Evolutionary conservation across 2,797 vertebrate species (phyloP), one percentile per base, ranked within the genome.

Genomic region (Rostrhamus sociabilis): DNA sequence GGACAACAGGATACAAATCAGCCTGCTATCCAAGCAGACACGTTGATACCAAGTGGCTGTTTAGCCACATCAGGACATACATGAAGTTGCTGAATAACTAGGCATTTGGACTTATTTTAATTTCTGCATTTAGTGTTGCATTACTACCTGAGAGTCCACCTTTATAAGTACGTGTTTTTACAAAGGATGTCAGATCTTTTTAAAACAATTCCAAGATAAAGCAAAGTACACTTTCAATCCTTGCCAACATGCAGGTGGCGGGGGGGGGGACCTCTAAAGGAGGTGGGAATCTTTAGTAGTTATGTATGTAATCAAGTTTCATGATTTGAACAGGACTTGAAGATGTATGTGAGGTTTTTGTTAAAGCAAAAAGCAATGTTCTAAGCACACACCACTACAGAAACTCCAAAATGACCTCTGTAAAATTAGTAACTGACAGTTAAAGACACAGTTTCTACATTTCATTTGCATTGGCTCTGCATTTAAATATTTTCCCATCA

Each of bases 261-360:
- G 12, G 20, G 36, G 36, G 36, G 38, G 38, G 38, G 5, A 8
- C 15, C 26, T 11, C 78, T 8, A 68, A 91, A 67, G 25, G 23
- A 75, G 17, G 36, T 42, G 14, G 32, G 31, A 88, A 89, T 84
- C 69, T 94, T 93, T 63, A 74, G 75, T 74, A 73, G 11, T 26
- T 8, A 29, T 34, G 42, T 74, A 59, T 72, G 50, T 15, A 68
- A 94, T 62, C 45, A 87, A 86, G 47, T 67, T 92, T 86, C 52
- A 23, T 76, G 45, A 86, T 94, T 73, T 92, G 86, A 91, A 95
- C 60, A 92, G 42, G 80, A 83, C 68, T 86, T 94, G 69, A 93
- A 97, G 86, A 95, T 27, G 19, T 26, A 68, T 48, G 59, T 12
- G 23, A 6, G 47, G 43, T 52, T 79, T 93, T 69, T 93, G 22